Conservation (phyloP, 92 coral and sea anemone genomes). For the Pocillopora grandis region DNA sequence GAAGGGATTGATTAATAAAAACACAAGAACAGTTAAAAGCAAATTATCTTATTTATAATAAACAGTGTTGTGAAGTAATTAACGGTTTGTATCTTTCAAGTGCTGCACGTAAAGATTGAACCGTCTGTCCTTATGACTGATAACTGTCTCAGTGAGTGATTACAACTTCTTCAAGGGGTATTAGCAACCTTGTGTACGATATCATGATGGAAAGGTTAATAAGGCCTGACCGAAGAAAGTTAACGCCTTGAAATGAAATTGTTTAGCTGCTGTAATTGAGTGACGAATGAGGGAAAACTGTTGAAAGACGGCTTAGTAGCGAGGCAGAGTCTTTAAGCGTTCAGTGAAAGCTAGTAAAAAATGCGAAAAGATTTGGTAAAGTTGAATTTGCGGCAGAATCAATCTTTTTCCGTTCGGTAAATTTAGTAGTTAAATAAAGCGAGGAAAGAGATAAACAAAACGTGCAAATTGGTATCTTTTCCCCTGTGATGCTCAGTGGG, state of each 20-base stretch:
- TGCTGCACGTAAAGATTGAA: not conserved
- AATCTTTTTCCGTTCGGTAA: too few relatives aligned
- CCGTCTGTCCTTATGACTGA: not conserved
- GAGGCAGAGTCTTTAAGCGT: not conserved
- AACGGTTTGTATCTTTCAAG: not conserved
- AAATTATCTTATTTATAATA: constrained; percentile 13
- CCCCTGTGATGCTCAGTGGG: too few relatives aligned
- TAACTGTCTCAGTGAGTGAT: not conserved
- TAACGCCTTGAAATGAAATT: not conserved
- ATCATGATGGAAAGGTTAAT: not conserved
- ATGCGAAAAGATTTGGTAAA: too few relatives aligned
- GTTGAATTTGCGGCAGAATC: too few relatives aligned
- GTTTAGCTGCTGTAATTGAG: not conserved
- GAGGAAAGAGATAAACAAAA: too few relatives aligned
- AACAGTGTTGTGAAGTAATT: constrained; percentile 19
- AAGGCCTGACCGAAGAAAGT: not conserved
- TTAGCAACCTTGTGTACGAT: not conserved
- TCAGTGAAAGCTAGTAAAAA: not conserved
- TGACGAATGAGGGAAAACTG: not conserved
- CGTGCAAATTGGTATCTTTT: too few relatives aligned
- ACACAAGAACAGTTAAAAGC: not conserved
- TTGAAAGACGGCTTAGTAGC: not conserved
- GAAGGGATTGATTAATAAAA: not conserved
- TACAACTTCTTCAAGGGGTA: not conserved
- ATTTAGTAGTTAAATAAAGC: too few relatives aligned